Conservation (phyloP, 2,888 invertebrate genomes). For the Eurois occulta region DNA sequence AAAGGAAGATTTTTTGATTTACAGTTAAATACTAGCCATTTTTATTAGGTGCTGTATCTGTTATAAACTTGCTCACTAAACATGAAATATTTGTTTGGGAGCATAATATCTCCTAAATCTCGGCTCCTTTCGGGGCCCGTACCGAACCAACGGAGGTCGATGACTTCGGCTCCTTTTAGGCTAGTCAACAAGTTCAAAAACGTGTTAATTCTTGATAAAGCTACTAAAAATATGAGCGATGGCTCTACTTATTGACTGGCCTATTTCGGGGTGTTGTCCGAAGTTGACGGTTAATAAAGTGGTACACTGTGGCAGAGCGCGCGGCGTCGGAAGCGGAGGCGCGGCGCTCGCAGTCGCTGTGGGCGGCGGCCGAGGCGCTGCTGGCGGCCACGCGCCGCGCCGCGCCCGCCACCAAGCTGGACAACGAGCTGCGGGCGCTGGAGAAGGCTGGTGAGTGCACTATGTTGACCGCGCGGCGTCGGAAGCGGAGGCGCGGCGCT, state of each 20-base stretch:
- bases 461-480: conserved; percentile 25
- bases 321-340: conserved; percentile 28
- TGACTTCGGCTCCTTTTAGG: not conserved
- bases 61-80: not conserved
- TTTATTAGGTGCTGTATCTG: not conserved
- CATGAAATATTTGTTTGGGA: not conserved
- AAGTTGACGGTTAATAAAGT: not conserved
- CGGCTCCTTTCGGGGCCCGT: not conserved
- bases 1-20: no score
- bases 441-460: conserved; percentile 91
- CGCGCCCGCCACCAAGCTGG: conserved; percentile 88
- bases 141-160: not conserved
- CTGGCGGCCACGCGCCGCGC: conserved; percentile 93
- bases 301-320: conserved; percentile 1
- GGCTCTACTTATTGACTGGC: no score
- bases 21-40: no score
- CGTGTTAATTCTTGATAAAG: no score
- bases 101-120: no score
- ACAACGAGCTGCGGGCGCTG: conserved; percentile 94
- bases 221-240: no score
- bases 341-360: conserved; percentile 96
- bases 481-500: conserved; percentile 87
- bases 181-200: no score
- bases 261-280: not conserved
- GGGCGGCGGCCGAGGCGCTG: conserved; percentile 98